Evolutionary conservation across 2,888 invertebrate genomes (phyloP), one percentile per base, ranked within the genome.

Genomic region (Aethes cnicana): DNA sequence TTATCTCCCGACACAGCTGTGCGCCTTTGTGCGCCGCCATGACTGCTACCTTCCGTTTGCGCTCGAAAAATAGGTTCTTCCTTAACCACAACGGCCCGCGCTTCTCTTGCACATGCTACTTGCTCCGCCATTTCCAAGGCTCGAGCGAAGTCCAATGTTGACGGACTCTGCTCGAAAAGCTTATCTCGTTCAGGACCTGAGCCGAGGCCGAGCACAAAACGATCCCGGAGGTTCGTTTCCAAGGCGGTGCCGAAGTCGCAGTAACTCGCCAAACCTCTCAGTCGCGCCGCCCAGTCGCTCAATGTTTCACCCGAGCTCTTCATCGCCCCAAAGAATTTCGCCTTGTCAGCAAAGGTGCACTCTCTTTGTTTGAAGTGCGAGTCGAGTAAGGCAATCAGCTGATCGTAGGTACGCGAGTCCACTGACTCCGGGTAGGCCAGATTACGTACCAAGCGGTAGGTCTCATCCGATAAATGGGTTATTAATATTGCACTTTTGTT

Each of bases 241-340:
- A 56, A 35, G 6, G 39, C 47, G 8, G 35, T 7, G n/a, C 47
- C 53, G 18, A 58, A 58, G 2, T 52, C 44, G 23, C 55, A 58
- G 16, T 52, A 17, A 18, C 18, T 35, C 6, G 58, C 58, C 6
- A 58, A 41, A 8, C 58, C 58, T 42, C 55, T 46, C 4, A 58
- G 42, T 12, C 55, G 43, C n/a, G 52, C 61, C 16, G 53, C 58
- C 58, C 58, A 63, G 6, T 59, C 58, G 23, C 53, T 55, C 8
- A 60, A n/a, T 8, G 41, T 52, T 46, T 61, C 54, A 9, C 35
- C 47, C 11, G 25, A 33, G 1, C 21, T 8, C 32, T 41, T 55
- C 0, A 12, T 47, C 8, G 62, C 59, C 9, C 37, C 56, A 42
- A 61, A 62, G 35, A 64, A 61, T 14, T 55, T 59, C n/a, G 56